These are phyloP conservation scores for Gallinago stenura DNA, from an alignment of 2,797 vertebrate species.

Conservation along the genomic window DNA sequence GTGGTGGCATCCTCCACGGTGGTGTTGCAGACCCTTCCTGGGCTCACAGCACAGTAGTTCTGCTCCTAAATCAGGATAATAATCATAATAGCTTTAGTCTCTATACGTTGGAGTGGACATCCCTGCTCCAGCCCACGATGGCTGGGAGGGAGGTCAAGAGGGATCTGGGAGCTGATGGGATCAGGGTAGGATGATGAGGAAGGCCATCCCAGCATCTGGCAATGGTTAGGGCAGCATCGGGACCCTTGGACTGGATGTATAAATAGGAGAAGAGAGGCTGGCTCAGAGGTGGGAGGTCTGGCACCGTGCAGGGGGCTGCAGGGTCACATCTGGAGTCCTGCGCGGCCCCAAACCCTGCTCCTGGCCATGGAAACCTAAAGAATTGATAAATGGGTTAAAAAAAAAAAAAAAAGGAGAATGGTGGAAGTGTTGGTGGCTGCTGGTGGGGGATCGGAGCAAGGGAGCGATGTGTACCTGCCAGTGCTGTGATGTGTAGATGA, in stretches of 20 bases:
- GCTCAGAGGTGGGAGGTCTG: slow-evolving; percentile 57
- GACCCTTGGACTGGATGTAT: background rate
- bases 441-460: background rate
- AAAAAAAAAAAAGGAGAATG: background rate
- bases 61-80: background rate
- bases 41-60: background rate
- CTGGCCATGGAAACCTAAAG: background rate
- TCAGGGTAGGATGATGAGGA: background rate
- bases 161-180: background rate
- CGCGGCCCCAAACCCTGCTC: fast-evolving
- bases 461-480: fast-evolving
- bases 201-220: slow-evolving; percentile 20
- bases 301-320: background rate
- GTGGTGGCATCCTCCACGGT: background rate
- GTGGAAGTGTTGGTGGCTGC: background rate
- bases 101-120: background rate
- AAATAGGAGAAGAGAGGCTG: slow-evolving; percentile 46
- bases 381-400: background rate
- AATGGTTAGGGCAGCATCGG: slow-evolving; percentile 18
- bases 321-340: slow-evolving; percentile 60
- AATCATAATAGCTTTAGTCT: background rate
- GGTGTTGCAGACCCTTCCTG: fast-evolving
- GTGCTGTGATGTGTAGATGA: background rate
- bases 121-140: background rate
- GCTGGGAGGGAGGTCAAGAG: background rate